phyloP scores from a whole-genome alignment of 2,113 vertebrate genomes.

The Mus pahari region DNA sequence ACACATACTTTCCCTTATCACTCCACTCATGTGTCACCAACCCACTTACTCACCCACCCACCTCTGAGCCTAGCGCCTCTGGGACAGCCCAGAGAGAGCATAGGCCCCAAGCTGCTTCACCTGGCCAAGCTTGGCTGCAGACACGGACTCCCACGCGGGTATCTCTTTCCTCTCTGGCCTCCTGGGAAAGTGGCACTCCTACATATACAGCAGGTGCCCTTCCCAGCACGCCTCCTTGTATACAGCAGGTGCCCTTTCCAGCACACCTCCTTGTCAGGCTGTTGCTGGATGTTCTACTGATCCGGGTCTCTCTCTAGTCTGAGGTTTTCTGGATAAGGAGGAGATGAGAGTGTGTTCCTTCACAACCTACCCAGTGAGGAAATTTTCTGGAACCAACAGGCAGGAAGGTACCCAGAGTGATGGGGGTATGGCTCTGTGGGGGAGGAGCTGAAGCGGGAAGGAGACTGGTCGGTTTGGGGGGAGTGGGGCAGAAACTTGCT shows the following conservation, averaged over 20 bases:
- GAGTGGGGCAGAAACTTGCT: neutral
- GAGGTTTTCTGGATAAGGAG: too few species aligned
- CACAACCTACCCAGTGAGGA: neutral
- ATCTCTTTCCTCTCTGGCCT: slow-evolving; percentile 80
- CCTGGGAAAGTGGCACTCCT: neutral
- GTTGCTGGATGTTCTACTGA: accelerated
- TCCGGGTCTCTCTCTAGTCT: neutral
- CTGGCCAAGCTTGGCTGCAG: neutral
- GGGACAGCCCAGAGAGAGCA: neutral
- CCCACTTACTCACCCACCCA: neutral
- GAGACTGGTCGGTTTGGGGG: neutral
- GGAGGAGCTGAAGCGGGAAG: neutral
- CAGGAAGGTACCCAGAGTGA: too few species aligned
- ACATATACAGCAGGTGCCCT: neutral
- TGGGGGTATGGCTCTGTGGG: accelerated
- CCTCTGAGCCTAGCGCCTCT: slow-evolving; percentile 82
- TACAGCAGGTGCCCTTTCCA: neutral
- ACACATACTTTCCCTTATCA: neutral
- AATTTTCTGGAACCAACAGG: neutral
- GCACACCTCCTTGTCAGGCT: neutral
- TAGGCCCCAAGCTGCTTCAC: neutral
- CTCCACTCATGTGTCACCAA: too few species aligned
- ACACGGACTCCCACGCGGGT: slow-evolving; percentile 57
- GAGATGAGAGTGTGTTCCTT: accelerated
- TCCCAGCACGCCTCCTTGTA: accelerated